Evolutionary conservation across 2,113 vertebrate genomes (phyloP).

Genomic region (Leptosomus discolor): DNA sequence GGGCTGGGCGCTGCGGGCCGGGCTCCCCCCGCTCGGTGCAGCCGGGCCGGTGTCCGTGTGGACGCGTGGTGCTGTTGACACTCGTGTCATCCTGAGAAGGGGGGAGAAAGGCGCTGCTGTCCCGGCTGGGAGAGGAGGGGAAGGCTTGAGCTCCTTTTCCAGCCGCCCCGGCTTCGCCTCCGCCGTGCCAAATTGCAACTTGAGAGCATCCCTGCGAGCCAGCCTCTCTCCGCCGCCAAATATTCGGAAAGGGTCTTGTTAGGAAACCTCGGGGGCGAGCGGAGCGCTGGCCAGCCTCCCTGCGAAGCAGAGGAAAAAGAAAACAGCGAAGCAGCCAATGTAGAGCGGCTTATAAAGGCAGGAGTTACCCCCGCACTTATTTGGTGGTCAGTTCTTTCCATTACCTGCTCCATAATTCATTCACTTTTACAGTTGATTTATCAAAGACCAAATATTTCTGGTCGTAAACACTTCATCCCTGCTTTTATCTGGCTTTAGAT

Average conservation of each 20-base stretch:
- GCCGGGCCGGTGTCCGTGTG: rapidly evolving
- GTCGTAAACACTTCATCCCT: constrained; percentile 61
- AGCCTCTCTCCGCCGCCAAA: background rate
- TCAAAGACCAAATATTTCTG: constrained; percentile 66
- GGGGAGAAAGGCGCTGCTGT: background rate
- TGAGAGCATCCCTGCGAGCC: background rate
- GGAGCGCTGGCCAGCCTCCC: background rate
- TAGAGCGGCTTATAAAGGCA: background rate
- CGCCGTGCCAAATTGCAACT: background rate
- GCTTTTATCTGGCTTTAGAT: constrained; percentile 61
- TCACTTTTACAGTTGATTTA: constrained; percentile 62
- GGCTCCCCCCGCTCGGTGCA: background rate
- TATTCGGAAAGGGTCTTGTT: background rate
- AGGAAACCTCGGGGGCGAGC: background rate
- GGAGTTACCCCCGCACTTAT: background rate
- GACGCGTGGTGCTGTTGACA: background rate
- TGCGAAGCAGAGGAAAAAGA: background rate
- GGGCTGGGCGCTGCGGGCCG: background rate
- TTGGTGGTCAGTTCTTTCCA: constrained; percentile 14
- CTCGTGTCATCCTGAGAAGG: background rate
- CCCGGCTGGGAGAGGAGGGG: background rate
- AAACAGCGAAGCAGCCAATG: background rate
- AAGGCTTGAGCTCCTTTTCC: background rate
- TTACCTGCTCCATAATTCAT: constrained; percentile 60
- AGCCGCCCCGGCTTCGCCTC: background rate